Base-by-base conservation (phyloP, 2,888 invertebrate genomes). In the Cylloceria caligata region DNA sequence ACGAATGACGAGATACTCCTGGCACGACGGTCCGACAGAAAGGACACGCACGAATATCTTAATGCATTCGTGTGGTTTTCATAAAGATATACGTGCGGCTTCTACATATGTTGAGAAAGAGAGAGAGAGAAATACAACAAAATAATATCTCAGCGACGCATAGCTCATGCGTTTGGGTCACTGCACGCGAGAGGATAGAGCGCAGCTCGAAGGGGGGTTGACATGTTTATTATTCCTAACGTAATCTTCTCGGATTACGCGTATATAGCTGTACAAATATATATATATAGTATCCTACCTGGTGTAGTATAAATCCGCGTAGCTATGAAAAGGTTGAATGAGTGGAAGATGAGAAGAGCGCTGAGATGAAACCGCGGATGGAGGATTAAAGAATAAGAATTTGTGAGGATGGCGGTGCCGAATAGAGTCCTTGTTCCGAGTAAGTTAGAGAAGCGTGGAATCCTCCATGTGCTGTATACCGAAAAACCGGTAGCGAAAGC, bases 241-340 rank as follows among this genome's bases (percentile, higher is more conserved):
- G 88, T 88, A 89, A 90, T 90, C 90, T 88, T 90, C 89, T 89
- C 90, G 88, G 89, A 89, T 90, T 90, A 90, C 88, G 86, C 85
- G 86, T 64, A 81, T 79, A 16, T 47, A 60, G 55, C 13, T 49
- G 47, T 64, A 57, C 52, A 69, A 27, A 49, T 55, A 64, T 62
- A 77, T 30, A 60, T 65, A 45, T 72, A 27, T 27, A 36, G 9
- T 19, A 19, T 16, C 21, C 24, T 24, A 45, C 13, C 34, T 3
- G 19, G 27, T 76, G 39, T 30, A 30, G 60, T 65, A 71, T 65
- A 72, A 71, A 57, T 24, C 19, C 55, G 19, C 55, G 57, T 47
- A 65, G 45, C n/a, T 42, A 49, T 42, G 57, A 65, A 77, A 69
- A 67, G 75, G 60, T 49, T 79, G 78, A 81, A 81, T 78, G 78